Evolutionary conservation across 2,888 invertebrate genomes (phyloP).

Genomic region (Melikaiella ostensackeni): DNA sequence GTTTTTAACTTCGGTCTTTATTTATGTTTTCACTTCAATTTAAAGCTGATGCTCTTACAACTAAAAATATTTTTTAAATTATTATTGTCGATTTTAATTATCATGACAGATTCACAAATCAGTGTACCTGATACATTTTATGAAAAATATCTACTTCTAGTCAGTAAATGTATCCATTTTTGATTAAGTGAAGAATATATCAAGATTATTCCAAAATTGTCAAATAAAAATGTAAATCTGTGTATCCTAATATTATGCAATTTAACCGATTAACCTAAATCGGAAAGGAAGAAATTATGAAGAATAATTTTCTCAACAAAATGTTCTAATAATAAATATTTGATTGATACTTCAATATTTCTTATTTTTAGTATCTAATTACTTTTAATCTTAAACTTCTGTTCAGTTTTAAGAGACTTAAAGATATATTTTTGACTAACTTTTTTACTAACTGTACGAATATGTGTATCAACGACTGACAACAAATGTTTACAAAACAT

Average conservation of each 20-base stretch:
- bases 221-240: background rate
- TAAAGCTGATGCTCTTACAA: background rate
- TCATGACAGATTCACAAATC: background rate
- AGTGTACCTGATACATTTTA: constrained; percentile 4
- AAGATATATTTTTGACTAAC: constrained; percentile 6
- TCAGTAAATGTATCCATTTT: constrained; percentile 21
- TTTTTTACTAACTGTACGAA: background rate
- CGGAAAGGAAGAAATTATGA: background rate
- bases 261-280: background rate
- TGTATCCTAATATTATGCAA: background rate
- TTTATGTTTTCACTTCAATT: background rate
- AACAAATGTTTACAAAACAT: background rate
- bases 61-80: background rate
- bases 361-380: background rate
- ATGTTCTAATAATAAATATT: background rate
- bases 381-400: background rate
- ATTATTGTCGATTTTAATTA: background rate
- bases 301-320: background rate
- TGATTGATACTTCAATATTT: background rate
- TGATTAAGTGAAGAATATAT: background rate
- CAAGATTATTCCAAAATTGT: background rate
- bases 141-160: constrained; percentile 33
- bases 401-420: background rate
- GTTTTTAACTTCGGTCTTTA: too few species aligned
- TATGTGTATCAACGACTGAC: background rate